Evolutionary conservation across 30 jellyfish, hydroid and myxozoan genomes (phyloP), one percentile per base, ranked within the genome.

Genomic region (Cassiopea xamachana): DNA sequence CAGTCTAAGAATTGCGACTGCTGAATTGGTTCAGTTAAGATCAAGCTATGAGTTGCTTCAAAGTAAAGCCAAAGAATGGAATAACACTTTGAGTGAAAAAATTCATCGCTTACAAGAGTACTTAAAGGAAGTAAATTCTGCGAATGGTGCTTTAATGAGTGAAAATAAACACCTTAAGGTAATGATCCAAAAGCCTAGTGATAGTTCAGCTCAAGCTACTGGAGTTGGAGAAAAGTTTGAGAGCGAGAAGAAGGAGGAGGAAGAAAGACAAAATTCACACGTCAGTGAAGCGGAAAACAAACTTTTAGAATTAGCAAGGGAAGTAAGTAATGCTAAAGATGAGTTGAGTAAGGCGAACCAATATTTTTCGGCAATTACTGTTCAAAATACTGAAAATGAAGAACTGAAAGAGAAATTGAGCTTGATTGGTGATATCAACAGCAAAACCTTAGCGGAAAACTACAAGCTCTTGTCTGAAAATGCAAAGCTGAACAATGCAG

Each of bases 1-100:
- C 7, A 51, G 43, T 27, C 7, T 13, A 2, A 80, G 14, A 17
- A 1, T 43, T 0, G 69, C 39, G 44, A 13, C 4, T 14, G 61
- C 80, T 58, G 90, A 82, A 79, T 27, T 82, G 70, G 18, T 67
- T 13, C 74, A 7, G 43, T 46, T 82, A 7, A 64, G 55, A 50
- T 59, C 48, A 48, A 69, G 49, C 46, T 82, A 82, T 49, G 83
- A 69, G 13, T 47, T 60, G 50, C 64, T 82, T 39, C 80, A 82
- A 82, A 79, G 43, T 7, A 69, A 59, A 39, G 90, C 90, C 17
- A 83, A 82, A 46, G 90, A 82, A 13, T 82, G 90, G 90, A 82
- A 82, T 5, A 18, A 47, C 17, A 79, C 80, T 7, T 60, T 82
- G 55, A 14, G 55, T 46, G 90, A 82, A 27, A 82, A 82, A 69